Evolutionary conservation across 2,888 invertebrate species (phyloP).

Genomic region (Diogma glabrata): DNA sequence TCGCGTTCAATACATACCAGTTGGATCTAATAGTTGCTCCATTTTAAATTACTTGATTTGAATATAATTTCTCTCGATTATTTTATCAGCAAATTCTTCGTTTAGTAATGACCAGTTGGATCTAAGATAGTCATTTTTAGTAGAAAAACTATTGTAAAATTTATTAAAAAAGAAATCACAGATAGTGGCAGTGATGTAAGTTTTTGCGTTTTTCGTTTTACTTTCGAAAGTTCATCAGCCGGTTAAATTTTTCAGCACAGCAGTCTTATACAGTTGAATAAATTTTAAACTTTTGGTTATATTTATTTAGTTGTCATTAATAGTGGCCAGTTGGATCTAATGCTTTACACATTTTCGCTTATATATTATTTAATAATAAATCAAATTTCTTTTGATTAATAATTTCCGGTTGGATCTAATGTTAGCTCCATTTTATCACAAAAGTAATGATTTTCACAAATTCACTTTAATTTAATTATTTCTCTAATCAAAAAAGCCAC

Average conservation of each 20-base stretch:
- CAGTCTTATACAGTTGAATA: background rate
- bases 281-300: background rate
- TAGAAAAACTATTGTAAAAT: conserved; percentile 10
- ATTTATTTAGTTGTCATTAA: conserved; percentile 8
- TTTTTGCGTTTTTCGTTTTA: background rate
- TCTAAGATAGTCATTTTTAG: conserved; percentile 30
- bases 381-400: conserved; percentile 17
- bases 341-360: conserved; percentile 3
- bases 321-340: conserved; percentile 16
- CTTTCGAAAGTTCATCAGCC: conserved; percentile 8
- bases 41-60: conserved; percentile 21
- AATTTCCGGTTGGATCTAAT: conserved; percentile 36
- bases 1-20: conserved; percentile 31
- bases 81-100: background rate
- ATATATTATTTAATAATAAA: background rate
- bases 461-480: conserved; percentile 2
- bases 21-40: conserved; percentile 32
- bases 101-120: conserved; percentile 35
- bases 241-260: background rate
- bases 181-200: conserved; percentile 12
- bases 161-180: conserved; percentile 10
- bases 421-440: conserved; percentile 29
- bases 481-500: conserved; percentile 6
- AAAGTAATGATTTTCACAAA: no score
- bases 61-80: background rate